A percentile compares a stretch with the other conserved stretches of the same genome.
Evolutionary conservation across 2,113 vertebrate genomes (phyloP).

Genomic region (Abramis brama): DNA sequence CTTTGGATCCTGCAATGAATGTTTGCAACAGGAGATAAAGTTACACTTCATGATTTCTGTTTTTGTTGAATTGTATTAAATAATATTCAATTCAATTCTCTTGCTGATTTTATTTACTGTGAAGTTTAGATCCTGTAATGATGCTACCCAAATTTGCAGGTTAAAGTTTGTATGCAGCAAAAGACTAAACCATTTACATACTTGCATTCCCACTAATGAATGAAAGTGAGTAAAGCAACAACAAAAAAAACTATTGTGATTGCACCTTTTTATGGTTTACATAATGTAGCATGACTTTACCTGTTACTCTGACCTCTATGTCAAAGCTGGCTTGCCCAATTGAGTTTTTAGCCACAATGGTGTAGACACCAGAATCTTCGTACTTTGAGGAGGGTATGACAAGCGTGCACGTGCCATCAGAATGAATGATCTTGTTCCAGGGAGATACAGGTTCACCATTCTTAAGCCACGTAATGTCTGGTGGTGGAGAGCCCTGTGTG

Average conservation of each 20-base stretch:
- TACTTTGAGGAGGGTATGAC: slow-evolving; percentile 78
- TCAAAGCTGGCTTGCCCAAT: slow-evolving; percentile 75
- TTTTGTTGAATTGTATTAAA: too few species aligned
- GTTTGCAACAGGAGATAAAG: not conserved
- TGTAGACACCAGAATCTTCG: slow-evolving; percentile 80
- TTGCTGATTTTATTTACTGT: not conserved
- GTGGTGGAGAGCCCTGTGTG: slow-evolving; percentile 78
- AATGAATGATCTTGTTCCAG: slow-evolving; percentile 69
- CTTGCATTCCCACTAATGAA: not conserved
- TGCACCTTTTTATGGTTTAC: not conserved
- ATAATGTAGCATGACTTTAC: slow-evolving; percentile 66
- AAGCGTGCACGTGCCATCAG: slow-evolving; percentile 78
- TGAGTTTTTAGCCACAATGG: slow-evolving; percentile 73
- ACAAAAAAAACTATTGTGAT: not conserved
- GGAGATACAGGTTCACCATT: slow-evolving; percentile 77
- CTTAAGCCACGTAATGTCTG: slow-evolving; percentile 83
- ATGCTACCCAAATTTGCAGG: too few species aligned
- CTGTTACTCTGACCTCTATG: slow-evolving; percentile 83
- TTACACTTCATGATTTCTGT: too few species aligned
- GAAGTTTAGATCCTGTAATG: not conserved
- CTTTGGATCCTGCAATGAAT: not conserved
- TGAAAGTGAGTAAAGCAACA: not conserved
- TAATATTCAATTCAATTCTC: not conserved
- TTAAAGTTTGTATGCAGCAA: not conserved
- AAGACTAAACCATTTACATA: not conserved